Percentiles rank a stretch among this genome's conserved stretches.
These are phyloP conservation scores for Cercopithecus mona DNA, from an alignment of 2,113 vertebrate genomes.

Conservation along the genomic window DNA sequence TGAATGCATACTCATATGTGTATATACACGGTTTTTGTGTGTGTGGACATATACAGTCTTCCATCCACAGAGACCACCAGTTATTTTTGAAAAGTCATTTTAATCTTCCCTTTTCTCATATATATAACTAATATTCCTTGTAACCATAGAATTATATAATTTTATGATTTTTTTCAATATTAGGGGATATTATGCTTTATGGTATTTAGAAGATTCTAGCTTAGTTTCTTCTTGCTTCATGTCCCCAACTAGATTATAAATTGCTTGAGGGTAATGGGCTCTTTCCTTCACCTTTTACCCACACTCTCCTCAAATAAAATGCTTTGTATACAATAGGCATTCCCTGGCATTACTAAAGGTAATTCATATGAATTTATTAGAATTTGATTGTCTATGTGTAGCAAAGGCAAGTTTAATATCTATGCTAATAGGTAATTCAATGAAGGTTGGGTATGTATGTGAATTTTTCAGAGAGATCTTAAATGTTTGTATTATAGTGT, in stretches of 20 bases:
- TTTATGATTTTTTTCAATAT: slow-evolving; percentile 20
- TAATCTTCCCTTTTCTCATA: neutral
- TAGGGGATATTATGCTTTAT: neutral
- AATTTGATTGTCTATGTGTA: slow-evolving; percentile 35
- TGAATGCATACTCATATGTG: neutral
- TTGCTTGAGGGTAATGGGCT: neutral
- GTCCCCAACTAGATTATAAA: neutral
- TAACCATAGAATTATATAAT: neutral
- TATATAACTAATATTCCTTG: neutral
- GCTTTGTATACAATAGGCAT: neutral
- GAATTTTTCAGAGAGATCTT: neutral
- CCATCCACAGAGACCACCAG: neutral
- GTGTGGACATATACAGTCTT: neutral
- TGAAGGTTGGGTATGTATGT: neutral
- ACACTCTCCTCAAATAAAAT: neutral
- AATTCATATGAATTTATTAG: neutral
- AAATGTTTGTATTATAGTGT: neutral
- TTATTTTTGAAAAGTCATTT: slow-evolving; percentile 36
- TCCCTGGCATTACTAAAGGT: neutral
- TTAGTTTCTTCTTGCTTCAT: neutral
- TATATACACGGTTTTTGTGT: neutral
- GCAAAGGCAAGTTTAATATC: slow-evolving; percentile 30
- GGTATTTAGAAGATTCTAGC: neutral
- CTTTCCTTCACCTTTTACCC: neutral
- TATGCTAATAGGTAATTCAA: neutral